Evolutionary conservation across 2,888 invertebrate genomes (phyloP), one percentile per base, ranked within the genome.

Genomic region (Ommatoiulus sabulosus): DNA sequence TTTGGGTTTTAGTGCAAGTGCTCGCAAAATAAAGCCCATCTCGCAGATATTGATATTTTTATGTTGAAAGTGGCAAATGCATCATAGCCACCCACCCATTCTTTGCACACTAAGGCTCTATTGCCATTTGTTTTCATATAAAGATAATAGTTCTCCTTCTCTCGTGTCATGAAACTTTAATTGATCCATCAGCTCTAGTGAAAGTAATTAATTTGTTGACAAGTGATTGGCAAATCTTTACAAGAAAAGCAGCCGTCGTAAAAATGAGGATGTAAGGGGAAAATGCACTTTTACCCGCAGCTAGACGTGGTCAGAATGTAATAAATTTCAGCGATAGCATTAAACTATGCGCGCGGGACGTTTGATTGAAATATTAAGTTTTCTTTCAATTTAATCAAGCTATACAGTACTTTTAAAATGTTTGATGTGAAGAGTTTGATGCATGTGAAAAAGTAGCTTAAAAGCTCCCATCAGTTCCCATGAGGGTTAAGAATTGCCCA

Each of bases 131-230:
- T 80, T 80, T 35, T 15, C 35, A 24, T 80, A 24, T 35, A 80
- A 80, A 80, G 80, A 80, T 80, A 80, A 80, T 72, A 24, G 80
- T 35, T 24, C 5, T 80, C 80, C 80, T 15, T 35, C 80, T 80
- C 80, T 80, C 35, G 80, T 80, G 35, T 80, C 80, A 80, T 80
- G 35, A 80, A 80, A 35, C 80, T 43, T 80, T 80, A 80, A 80
- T 80, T 80, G 80, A 80, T 80, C 80, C 80, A 80, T 80, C 80
- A 80, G 80, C 35, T 12, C 35, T 80, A 35, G 80, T 35, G 80
- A 80, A 80, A 80, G 80, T 80, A 80, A 80, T 80, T 80, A 80
- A 80, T 80, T 80, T 80, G 80, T 80, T 80, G 80, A 80, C 80
- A 80, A 80, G 80, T 80, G 80, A 80, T 80, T 80, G 80, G 80